Evolutionary conservation across 2,113 vertebrate species (phyloP), one percentile per base, ranked within the genome.

Genomic region (Equus quagga): DNA sequence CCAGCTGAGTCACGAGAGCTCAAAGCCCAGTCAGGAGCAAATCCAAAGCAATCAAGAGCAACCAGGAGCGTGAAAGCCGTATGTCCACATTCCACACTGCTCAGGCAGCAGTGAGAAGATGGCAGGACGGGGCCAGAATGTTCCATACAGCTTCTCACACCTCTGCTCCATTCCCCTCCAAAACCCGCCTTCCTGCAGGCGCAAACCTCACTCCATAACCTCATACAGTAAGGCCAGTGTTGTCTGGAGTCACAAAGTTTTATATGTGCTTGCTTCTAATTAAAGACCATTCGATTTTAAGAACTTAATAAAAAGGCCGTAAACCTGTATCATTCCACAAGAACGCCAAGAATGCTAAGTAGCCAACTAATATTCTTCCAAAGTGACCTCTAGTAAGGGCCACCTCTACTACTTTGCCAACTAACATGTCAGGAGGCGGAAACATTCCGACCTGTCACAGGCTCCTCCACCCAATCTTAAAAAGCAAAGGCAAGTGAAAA

Each of bases 251-350:
- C 85, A 90, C 92, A 91, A 80, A 90, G 76, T 93, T 93, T 90
- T 93, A n/a, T 76, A 78, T 51, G 60, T 60, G 69, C 60, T 97
- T 91, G 64, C 56, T 96, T 97, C 94, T 93, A 97, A 97, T 93
- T 93, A 97, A 92, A 97, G 70, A 44, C 51, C 67, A 82, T 91
- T 96, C 46, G 6, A 95, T 95, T 97, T 94, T 89, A 97, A 97
- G 94, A 97, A 96, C 92, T 86, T 95, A 92, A 98, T 93, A 97
- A 96, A 91, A 83, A 79, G 67, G 64, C 58, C 79, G 85, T 97
- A 97, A 97, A 95, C 88, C 94, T 91, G 58, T 89, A 96, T 91
- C 94, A 82, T 19, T 67, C 97, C 44, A 46, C 44, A 97, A 96
- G 95, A 97, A 98, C 93, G 88, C 58, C 46, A 60, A 84, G 97